These are phyloP conservation scores for Megalops cyprinoides DNA, from an alignment of 2,797 vertebrate genomes.

Conservation along the genomic window DNA sequence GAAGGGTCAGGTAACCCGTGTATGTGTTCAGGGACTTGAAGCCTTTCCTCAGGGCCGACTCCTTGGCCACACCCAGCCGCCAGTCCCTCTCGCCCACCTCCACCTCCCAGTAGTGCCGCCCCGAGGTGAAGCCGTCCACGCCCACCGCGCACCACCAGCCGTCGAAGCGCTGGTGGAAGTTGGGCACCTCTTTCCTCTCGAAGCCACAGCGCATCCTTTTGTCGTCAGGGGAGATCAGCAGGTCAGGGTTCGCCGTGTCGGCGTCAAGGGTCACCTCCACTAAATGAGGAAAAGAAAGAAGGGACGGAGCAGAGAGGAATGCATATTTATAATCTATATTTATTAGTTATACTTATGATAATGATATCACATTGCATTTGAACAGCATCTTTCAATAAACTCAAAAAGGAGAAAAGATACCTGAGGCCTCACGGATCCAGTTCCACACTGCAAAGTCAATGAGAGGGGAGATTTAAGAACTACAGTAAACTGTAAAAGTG, in stretches of 20 bases:
- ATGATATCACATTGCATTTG: not conserved
- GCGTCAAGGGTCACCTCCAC: constrained; percentile 76
- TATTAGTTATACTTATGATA: not conserved
- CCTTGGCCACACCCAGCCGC: constrained; percentile 77
- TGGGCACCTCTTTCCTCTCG: constrained; percentile 72
- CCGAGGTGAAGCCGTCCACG: constrained; percentile 64
- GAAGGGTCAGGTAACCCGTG: constrained; percentile 75
- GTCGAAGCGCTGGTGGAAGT: constrained; percentile 76
- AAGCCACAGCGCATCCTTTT: constrained; percentile 77
- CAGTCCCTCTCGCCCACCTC: constrained; percentile 79
- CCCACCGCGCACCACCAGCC: constrained; percentile 79
- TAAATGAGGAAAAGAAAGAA: constrained; percentile 36
- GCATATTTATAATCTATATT: not conserved
- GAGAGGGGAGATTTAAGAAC: constrained; percentile 17
- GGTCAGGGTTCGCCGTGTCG: constrained; percentile 78
- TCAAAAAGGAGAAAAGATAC: constrained; percentile 55
- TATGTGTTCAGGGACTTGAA: constrained; percentile 78
- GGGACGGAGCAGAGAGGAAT: not conserved
- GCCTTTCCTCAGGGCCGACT: constrained; percentile 76
- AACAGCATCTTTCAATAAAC: too few species aligned
- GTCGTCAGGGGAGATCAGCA: constrained; percentile 73
- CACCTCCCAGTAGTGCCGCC: constrained; percentile 79
- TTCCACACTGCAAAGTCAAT: constrained; percentile 71
- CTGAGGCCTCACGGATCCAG: constrained; percentile 75
- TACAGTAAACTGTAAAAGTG: not conserved